Evolutionary conservation across 2,113 vertebrate genomes (phyloP), one percentile per base, ranked within the genome.

Genomic region (Prinia subflava): DNA sequence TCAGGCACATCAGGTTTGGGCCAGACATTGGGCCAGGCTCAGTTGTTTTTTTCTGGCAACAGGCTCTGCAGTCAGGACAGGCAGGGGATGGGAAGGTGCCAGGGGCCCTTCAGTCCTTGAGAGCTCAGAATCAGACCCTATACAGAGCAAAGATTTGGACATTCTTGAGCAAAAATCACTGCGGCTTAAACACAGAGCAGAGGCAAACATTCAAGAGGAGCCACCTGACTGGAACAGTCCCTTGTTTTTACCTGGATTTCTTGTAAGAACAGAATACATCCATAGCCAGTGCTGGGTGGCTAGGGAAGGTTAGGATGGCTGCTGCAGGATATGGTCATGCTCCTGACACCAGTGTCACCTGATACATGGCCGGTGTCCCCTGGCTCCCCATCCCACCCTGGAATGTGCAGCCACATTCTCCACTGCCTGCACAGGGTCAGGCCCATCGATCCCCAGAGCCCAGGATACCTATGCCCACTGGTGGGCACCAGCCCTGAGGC

Each of bases 271-370:
- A 89, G 42, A 81, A 92, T 91, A 47, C 44, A 52, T 25, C 62
- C 0, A 0, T 49, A 87, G 39, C 35, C 3, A 0, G 23, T 0
- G 1, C 63, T 56, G 52, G 35, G 22, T 88, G 60, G 44, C 71
- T 44, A 46, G 44, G 55, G 24, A 69, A 83, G 65, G 52, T 19
- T 6, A 15, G 21, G 41, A 31, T 86, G 46, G 53, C 27, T 88
- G 67, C 79, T 63, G 35, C 18, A 77, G 73, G 20, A 35, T 22
- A 64, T 1, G 0, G 35, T 21, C 41, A 35, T 1, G 2, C n/a
- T 88, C 28, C 64, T 0, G 0, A 64, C 30, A 68, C 6, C 19
- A 31, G 31, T 18, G 37, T 52, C 16, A 24, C 37, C 63, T 52
- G 27, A 52, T 5, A 68, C 14, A 0, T 9, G 15, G 10, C 67